Conservation (phyloP, 2,797 vertebrate species). For the Rhinogobio ventralis region DNA sequence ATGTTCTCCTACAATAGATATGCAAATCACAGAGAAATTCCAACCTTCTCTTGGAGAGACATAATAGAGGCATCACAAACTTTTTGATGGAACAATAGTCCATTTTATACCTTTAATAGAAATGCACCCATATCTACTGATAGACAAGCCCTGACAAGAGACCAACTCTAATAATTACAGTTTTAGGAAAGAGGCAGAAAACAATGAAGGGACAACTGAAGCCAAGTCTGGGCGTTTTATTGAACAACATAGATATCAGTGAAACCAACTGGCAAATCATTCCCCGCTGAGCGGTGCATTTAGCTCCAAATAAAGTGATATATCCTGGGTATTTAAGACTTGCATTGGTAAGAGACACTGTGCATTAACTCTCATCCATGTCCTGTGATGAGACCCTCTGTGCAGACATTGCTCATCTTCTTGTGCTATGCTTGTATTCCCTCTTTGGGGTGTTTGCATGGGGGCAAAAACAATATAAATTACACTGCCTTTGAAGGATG, state of each 20-base stretch:
- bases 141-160: slow-evolving; percentile 59
- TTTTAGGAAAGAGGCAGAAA: slow-evolving; percentile 43
- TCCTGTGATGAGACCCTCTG: slow-evolving; percentile 67
- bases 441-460: slow-evolving; percentile 76
- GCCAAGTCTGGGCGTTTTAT: slow-evolving; percentile 26
- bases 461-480: slow-evolving; percentile 84
- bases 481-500: slow-evolving; percentile 78
- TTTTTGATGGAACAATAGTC: slow-evolving; percentile 56
- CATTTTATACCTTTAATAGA: slow-evolving; percentile 57
- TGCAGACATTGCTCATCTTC: slow-evolving; percentile 44
- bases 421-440: slow-evolving; percentile 70
- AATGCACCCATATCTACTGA: slow-evolving; percentile 52
- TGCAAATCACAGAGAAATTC: slow-evolving; percentile 60
- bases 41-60: slow-evolving; percentile 12
- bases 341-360: slow-evolving; percentile 47
- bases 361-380: slow-evolving; percentile 57
- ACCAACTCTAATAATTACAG: slow-evolving; percentile 55
- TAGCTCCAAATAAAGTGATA: slow-evolving; percentile 49
- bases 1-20: slow-evolving; percentile 53
- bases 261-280: slow-evolving; percentile 28
- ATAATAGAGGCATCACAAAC: slow-evolving; percentile 48
- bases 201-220: slow-evolving; percentile 18
- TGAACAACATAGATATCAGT: slow-evolving; percentile 29
- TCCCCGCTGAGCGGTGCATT: slow-evolving; percentile 40
- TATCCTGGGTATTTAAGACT: slow-evolving; percentile 55